Base-by-base conservation (phyloP, 2,888 invertebrate genomes). In the Lamproptera curius region DNA sequence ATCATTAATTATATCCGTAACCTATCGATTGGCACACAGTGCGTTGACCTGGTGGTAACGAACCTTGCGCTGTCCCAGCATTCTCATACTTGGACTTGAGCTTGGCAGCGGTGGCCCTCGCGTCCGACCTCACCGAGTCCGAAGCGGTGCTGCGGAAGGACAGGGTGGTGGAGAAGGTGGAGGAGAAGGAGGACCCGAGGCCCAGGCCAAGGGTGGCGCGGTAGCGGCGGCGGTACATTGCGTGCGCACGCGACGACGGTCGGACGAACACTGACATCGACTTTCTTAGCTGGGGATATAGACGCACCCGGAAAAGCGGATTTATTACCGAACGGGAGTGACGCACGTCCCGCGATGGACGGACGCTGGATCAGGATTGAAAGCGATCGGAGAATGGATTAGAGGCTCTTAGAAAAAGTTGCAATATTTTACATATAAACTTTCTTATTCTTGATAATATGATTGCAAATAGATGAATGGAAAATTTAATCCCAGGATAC, bases 1-100 rank as follows among this genome's bases (percentile, higher is more conserved):
- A n/a, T n/a, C n/a, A n/a, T n/a, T n/a, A n/a, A n/a, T n/a, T n/a
- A n/a, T n/a, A n/a, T n/a, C n/a, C n/a, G n/a, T n/a, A n/a, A 3
- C 20, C 28, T 28, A 28, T 28, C 9, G 28, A 28, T 28, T 28
- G 28, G 9, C 28, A 28, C 10, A 28, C 16, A 38, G 36, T 13
- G 20, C 33, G 48, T 51, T 45, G 38, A 50, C 33, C 38, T 20
- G 13, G 40, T 1, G 14, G 56, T 52, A 54, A 70, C 85, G 62
- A 67, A 87, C 86, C 87, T 86, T 86, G 86, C 46, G 87, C 84
- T 39, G 85, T 86, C 51, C 86, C 86, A 57, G 85, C 79, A 57
- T 65, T 87, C 61, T 86, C 86, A 62, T 87, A 86, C 73, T 86
- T 86, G 48, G 86, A 73, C 63, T 87, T 86, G 55, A 86, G 72